Conservation (phyloP, 64 coral and sea anemone genomes). For the Porites lutea region DNA sequence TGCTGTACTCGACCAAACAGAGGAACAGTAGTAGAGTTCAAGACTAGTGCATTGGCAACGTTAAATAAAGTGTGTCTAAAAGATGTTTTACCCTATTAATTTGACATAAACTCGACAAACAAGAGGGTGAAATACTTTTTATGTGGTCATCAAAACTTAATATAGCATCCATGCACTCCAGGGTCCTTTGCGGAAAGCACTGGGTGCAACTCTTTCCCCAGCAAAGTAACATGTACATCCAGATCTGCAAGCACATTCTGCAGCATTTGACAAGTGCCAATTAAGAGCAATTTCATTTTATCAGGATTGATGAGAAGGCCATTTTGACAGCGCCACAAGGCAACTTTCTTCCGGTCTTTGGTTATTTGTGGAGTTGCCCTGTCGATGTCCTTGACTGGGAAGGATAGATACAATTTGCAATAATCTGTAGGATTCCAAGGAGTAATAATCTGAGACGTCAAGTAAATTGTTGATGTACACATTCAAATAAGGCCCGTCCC, state of each 20-base stretch:
- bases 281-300: slow-evolving; percentile 63
- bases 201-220: slow-evolving; percentile 41
- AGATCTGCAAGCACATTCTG: not conserved
- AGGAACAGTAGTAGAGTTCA: not conserved
- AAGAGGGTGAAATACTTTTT: slow-evolving; percentile 44
- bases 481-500: slow-evolving; percentile 23
- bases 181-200: slow-evolving; percentile 41
- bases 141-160: slow-evolving; percentile 53
- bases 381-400: no score
- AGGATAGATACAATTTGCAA: slow-evolving; percentile 55
- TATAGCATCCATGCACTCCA: slow-evolving; percentile 47
- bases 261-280: slow-evolving; percentile 63
- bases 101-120: not conserved
- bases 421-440: slow-evolving; percentile 19
- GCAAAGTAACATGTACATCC: no score
- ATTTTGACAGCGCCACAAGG: slow-evolving; percentile 37
- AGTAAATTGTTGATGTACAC: slow-evolving; percentile 48
- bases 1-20: slow-evolving; percentile 6
- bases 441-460: slow-evolving; percentile 9
- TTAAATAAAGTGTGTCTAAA: slow-evolving; percentile 21
- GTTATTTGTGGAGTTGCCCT: no score
- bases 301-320: no score
- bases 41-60: no score
- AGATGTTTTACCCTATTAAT: no score
- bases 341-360: slow-evolving; percentile 5